Conservation (phyloP, 2,113 vertebrate genomes). For the Kobus ellipsiprymnus region DNA sequence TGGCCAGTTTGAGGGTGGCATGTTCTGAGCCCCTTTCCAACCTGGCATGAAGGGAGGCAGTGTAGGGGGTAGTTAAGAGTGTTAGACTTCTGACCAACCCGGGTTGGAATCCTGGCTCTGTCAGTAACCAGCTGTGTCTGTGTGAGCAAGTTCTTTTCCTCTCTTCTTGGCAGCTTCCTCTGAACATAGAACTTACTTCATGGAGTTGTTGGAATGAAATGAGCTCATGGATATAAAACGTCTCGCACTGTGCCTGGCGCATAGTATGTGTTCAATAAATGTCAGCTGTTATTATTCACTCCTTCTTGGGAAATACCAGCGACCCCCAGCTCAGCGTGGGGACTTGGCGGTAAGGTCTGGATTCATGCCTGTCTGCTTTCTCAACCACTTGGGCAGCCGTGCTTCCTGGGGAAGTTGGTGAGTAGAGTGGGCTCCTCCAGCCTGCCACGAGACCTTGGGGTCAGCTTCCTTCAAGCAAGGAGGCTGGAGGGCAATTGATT, state of each 20-base stretch:
- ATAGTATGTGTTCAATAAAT: not conserved
- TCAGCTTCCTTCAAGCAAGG: not conserved
- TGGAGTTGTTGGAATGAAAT: not conserved
- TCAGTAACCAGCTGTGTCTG: not conserved
- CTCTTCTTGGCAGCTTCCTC: not conserved
- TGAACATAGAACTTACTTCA: not conserved
- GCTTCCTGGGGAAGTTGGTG: not conserved
- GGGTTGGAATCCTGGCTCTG: not conserved
- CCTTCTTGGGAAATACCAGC: not conserved
- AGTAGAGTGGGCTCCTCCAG: not conserved
- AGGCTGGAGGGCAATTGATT: not conserved
- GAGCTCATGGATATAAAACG: not conserved
- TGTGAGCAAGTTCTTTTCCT: not conserved
- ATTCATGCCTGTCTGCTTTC: not conserved
- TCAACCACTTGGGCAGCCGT: not conserved
- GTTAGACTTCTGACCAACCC: not conserved
- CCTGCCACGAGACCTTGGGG: not conserved
- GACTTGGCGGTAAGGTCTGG: not conserved
- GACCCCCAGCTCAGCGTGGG: not conserved
- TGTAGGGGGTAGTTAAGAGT: not conserved
- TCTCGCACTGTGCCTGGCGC: not conserved
- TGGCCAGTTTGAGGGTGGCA: not conserved
- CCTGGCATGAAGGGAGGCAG: not conserved
- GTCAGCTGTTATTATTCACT: not conserved
- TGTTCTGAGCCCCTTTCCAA: not conserved